Evolutionary conservation across 2,888 invertebrate genomes (phyloP), one percentile per base, ranked within the genome.

Genomic region (Drosophila anceps): DNA sequence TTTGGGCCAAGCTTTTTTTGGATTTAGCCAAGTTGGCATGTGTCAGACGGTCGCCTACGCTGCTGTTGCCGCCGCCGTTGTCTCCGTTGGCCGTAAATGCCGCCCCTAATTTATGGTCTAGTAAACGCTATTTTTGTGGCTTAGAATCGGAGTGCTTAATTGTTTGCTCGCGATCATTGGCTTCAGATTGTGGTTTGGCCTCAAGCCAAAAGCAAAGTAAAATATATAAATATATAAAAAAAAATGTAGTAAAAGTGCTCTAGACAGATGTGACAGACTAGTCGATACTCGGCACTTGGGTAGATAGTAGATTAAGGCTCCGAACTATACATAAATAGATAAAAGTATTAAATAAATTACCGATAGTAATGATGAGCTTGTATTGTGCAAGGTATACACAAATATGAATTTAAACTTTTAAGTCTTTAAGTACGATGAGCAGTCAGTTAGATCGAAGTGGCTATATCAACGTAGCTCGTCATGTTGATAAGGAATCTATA

Each of bases 111-210:
- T 75, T 77, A 79, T 75, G 53, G 79, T 48, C 79, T 54, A 69
- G 79, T 44, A 50, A 77, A 54, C 50, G 18, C 41, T 24, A 15
- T 43, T 29, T 29, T 20, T 43, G 62, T 48, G 55, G 62, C 50
- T 66, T 44, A 65, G 68, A 72, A 75, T 63, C 58, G 29, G 46
- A 41, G 50, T 57, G 58, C 57, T 83, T 85, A 83, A 81, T 82
- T 83, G 73, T 69, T 77, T 55, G 55, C 10, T 61, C 46, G 77
- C 63, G 77, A 82, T 77, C 63, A 61, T 60, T 77, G 50, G 48
- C 61, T 55, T 57, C 43, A 76, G 83, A 69, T 77, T 74, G 66
- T 71, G 50, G 60, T 63, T 50, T 71, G 69, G 77, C 69, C 83
- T 65, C 68, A 84, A 58, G 81, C 88, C 83, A 68, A 79, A 68